Percentiles rank a stretch among this genome's conserved stretches.
These are phyloP conservation scores for Trichonephila clavipes DNA, from an alignment of 1,140 invertebrate genomes.

Conservation along the genomic window DNA sequence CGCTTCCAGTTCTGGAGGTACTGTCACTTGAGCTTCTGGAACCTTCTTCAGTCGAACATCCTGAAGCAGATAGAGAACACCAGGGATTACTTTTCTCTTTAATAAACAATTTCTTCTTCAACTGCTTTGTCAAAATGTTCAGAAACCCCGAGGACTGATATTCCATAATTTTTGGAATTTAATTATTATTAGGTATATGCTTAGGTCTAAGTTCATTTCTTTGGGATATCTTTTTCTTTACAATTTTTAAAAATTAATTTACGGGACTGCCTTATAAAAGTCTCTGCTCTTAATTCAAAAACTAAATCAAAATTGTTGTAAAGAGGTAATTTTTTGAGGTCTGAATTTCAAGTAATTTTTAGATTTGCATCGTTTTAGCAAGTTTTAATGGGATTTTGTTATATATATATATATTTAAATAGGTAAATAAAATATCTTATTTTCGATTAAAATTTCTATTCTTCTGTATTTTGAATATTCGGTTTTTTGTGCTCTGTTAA, in stretches of 20 bases:
- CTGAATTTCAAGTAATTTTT: no score
- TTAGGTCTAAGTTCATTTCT: background rate
- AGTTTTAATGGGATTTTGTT: no score
- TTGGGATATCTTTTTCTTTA: background rate
- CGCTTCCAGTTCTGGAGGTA: constrained; percentile 82
- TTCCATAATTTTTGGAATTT: background rate
- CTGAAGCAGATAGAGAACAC: constrained; percentile 74
- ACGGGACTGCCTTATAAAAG: background rate
- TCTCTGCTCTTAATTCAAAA: background rate
- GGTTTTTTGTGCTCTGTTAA: no score
- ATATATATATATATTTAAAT: no score
- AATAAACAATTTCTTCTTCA: constrained; percentile 55
- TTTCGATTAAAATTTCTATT: no score
- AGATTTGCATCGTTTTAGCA: no score
- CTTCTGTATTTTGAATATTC: no score
- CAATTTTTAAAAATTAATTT: background rate
- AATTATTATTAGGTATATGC: background rate
- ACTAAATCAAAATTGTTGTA: background rate
- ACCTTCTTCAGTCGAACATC: constrained; percentile 77
- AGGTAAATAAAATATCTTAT: no score
- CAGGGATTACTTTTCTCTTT: constrained; percentile 66
- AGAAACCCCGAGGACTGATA: constrained; percentile 57
- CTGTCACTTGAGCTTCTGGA: constrained; percentile 83
- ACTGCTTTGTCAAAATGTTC: constrained; percentile 75
- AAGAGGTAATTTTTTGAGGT: no score